phyloP scores from a whole-genome alignment of 2,797 vertebrate genomes.

The Lepus oiostolus region DNA sequence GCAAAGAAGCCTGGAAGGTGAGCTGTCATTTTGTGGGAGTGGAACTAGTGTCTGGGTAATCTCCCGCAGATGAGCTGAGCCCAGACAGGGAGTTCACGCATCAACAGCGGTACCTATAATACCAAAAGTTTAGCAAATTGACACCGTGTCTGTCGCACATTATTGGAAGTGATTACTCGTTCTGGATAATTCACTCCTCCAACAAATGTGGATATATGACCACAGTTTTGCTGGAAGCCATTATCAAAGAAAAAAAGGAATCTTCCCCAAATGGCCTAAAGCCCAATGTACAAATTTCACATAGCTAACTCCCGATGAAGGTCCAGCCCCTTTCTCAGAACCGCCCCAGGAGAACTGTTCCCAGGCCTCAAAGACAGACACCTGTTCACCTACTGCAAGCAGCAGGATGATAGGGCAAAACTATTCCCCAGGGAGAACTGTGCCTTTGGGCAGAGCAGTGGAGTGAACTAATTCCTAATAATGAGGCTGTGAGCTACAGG shows the following conservation, averaged over 20 bases:
- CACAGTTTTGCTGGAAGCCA: slow-evolving; percentile 9
- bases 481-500: slow-evolving; percentile 64
- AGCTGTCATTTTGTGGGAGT: slow-evolving; percentile 66
- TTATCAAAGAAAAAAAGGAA: slow-evolving; percentile 43
- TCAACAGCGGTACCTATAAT: neutral
- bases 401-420: slow-evolving; percentile 39
- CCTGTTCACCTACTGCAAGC: slow-evolving; percentile 47
- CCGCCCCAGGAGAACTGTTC: slow-evolving; percentile 43
- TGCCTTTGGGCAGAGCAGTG: slow-evolving; percentile 70
- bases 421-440: slow-evolving; percentile 42
- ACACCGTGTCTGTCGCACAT: neutral
- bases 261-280: neutral
- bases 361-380: slow-evolving; percentile 24
- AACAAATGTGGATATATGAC: neutral
- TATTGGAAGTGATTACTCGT: slow-evolving; percentile 63
- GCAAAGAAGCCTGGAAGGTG: slow-evolving; percentile 60
- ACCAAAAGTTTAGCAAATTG: slow-evolving; percentile 61
- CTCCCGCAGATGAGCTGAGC: slow-evolving; percentile 58
- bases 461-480: slow-evolving; percentile 70
- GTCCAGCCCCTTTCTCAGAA: neutral
- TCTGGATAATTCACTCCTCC: slow-evolving; percentile 36
- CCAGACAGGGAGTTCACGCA: neutral
- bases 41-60: slow-evolving; percentile 63
- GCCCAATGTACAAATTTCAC: slow-evolving; percentile 22
- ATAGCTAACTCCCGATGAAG: neutral